These are phyloP conservation scores for Stegastes partitus DNA, from an alignment of 2,113 vertebrate genomes.

Conservation along the genomic window DNA sequence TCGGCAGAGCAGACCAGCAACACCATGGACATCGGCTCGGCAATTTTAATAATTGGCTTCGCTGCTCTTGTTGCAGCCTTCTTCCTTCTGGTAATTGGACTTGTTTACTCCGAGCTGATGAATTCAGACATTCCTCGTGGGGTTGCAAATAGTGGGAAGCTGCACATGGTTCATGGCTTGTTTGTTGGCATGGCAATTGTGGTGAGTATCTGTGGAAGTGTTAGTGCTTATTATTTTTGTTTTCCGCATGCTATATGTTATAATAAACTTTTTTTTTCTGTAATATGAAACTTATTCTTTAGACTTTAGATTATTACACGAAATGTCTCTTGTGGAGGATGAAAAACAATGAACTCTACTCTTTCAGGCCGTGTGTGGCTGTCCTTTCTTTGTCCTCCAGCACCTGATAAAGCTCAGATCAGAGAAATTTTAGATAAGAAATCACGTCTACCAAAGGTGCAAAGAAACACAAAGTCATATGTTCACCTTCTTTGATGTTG, in stretches of 20 bases:
- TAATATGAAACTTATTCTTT: not conserved
- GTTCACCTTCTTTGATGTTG: constrained; percentile 60
- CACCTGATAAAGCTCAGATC: constrained; percentile 60
- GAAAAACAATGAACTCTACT: constrained; percentile 3
- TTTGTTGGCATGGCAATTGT: constrained; percentile 79
- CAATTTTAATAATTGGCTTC: constrained; percentile 80
- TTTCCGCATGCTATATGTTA: not conserved
- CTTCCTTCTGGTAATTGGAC: constrained; percentile 85
- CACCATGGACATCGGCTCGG: constrained; percentile 80
- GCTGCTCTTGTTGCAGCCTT: constrained; percentile 81
- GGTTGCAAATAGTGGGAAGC: constrained; percentile 81
- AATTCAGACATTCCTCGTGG: constrained; percentile 87
- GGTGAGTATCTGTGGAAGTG: constrained; percentile 80
- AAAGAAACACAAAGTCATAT: constrained; percentile 59
- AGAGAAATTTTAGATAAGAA: constrained; percentile 73
- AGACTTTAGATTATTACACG: not conserved
- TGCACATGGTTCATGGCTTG: constrained; percentile 78
- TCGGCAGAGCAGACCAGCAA: constrained; percentile 65
- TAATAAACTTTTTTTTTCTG: constrained; percentile 7
- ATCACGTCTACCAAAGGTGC: constrained; percentile 53
- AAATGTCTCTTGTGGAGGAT: not conserved
- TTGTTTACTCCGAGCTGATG: constrained; percentile 85
- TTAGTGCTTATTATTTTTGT: constrained; percentile 47
- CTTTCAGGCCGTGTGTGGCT: constrained; percentile 5
- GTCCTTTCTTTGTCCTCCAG: constrained; percentile 67